Conservation (phyloP, 2,888 invertebrate genomes). For the Tenthredo amoena region DNA sequence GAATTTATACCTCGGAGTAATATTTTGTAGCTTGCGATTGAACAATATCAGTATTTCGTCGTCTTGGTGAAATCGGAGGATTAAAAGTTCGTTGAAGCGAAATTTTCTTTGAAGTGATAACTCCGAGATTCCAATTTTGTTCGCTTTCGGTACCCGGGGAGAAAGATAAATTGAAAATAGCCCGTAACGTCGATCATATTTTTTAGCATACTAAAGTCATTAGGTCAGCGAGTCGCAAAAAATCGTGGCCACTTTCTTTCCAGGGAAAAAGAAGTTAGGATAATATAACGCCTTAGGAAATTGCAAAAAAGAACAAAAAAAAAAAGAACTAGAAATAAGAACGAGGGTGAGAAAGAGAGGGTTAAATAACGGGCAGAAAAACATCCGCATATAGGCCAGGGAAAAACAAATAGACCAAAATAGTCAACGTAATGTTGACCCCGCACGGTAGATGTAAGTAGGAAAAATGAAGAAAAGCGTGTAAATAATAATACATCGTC, state of each 20-base stretch:
- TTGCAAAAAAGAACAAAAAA: background rate
- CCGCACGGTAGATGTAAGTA: background rate
- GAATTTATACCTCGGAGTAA: background rate
- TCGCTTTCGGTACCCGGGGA: background rate
- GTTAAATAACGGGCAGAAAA: background rate
- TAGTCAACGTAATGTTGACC: background rate
- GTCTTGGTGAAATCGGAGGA: background rate
- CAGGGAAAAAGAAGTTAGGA: background rate
- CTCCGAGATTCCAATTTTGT: background rate
- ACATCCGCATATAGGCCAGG: background rate
- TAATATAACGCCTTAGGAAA: background rate
- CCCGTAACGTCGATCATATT: background rate
- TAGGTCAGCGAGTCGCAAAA: background rate
- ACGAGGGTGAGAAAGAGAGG: background rate
- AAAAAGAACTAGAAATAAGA: background rate
- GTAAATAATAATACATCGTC: background rate
- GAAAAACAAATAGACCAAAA: background rate
- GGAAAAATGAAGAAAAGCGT: background rate
- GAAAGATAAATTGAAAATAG: background rate
- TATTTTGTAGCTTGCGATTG: background rate
- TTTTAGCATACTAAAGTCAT: background rate
- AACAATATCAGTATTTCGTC: background rate
- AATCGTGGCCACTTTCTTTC: background rate
- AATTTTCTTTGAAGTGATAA: constrained; percentile 9
- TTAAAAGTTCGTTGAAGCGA: background rate